Percentiles rank a stretch among this genome's conserved stretches.
Evolutionary conservation across 1,140 invertebrate species (phyloP).

Genomic region (Forficula auricularia): DNA sequence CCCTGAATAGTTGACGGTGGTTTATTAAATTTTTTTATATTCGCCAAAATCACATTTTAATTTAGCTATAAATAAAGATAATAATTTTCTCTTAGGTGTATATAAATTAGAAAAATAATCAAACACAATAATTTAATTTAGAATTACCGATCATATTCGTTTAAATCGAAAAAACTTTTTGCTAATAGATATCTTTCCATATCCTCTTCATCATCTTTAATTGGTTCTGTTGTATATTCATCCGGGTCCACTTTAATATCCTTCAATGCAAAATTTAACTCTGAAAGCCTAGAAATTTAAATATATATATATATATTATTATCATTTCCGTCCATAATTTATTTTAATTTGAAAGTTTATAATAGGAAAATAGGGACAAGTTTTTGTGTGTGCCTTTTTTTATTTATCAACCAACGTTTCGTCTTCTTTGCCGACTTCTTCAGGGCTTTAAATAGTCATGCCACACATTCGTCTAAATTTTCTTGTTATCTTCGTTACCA

Average conservation of each 20-base stretch:
- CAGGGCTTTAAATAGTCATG: background rate
- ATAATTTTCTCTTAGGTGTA: too few species aligned
- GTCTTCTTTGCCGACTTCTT: background rate
- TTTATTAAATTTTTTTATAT: too few species aligned
- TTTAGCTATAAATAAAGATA: too few species aligned
- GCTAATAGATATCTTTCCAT: slow-evolving; percentile 59
- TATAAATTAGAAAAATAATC: too few species aligned
- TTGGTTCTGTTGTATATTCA: slow-evolving; percentile 23
- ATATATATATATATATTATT: slow-evolving; percentile 8
- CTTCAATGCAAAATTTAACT: slow-evolving; percentile 58
- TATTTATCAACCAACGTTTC: background rate
- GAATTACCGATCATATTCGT: slow-evolving; percentile 60
- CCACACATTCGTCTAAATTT: background rate
- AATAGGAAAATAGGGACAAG: background rate
- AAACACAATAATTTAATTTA: too few species aligned
- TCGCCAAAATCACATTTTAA: too few species aligned
- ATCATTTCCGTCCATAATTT: background rate
- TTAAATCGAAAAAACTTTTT: slow-evolving; percentile 78
- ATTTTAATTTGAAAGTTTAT: background rate
- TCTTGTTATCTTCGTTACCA: background rate
- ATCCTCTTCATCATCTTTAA: slow-evolving; percentile 32
- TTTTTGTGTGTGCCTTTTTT: background rate
- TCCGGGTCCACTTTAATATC: slow-evolving; percentile 36
- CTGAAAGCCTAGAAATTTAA: slow-evolving; percentile 42
- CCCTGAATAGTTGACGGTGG: too few species aligned